Conservation (phyloP, 1,140 invertebrate species). For the Brachionus calyciflorus region DNA sequence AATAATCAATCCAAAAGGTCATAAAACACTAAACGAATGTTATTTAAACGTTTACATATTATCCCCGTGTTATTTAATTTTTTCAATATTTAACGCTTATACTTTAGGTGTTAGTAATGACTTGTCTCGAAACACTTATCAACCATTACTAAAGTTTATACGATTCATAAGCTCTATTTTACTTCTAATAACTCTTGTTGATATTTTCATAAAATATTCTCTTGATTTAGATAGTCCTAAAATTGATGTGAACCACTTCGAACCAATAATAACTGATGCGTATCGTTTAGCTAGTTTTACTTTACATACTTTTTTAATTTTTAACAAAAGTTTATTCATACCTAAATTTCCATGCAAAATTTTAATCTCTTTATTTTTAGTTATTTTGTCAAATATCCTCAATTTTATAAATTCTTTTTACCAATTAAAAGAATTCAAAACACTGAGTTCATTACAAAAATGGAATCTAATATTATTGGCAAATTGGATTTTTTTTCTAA, state of each 20-base stretch:
- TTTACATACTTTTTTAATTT: neutral
- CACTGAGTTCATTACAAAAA: neutral
- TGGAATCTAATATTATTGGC: neutral
- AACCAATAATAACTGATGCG: neutral
- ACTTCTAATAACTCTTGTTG: neutral
- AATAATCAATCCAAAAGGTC: neutral
- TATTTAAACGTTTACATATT: neutral
- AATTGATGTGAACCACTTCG: neutral
- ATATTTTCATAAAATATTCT: constrained; percentile 1
- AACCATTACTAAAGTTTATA: neutral
- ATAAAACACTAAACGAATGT: neutral
- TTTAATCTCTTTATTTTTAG: neutral
- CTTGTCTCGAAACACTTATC: neutral
- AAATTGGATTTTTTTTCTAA: neutral
- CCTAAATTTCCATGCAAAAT: neutral
- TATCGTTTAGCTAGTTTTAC: neutral
- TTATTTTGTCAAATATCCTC: neutral
- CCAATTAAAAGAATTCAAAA: neutral
- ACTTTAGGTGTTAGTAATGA: neutral
- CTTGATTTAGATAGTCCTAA: neutral
- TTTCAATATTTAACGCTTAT: neutral
- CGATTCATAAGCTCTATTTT: neutral
- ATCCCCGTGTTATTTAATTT: neutral
- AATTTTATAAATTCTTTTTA: neutral
- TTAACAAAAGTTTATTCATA: constrained; percentile 16